Conservation (phyloP, 2,797 vertebrate genomes). For the Odontamblyopus lacepedii region DNA sequence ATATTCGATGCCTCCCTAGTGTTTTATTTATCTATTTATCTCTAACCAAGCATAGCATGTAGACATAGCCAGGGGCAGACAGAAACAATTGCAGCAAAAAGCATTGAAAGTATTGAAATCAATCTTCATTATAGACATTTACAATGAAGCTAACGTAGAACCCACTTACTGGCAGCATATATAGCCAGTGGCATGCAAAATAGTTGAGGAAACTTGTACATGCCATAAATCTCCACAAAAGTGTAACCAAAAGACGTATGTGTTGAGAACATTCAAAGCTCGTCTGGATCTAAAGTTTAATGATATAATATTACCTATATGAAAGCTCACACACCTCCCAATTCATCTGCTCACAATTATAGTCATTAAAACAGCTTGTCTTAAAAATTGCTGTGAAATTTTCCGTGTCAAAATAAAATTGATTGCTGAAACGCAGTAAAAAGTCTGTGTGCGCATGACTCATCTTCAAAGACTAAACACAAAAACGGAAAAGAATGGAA, state of each 20-base stretch:
- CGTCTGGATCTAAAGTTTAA: not conserved
- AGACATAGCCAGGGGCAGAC: not conserved
- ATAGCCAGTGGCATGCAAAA: not conserved
- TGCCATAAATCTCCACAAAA: conserved; percentile 1
- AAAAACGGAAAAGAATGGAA: conserved; percentile 20
- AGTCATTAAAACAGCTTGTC: conserved; percentile 6
- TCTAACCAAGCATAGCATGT: not conserved
- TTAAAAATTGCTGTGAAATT: conserved; percentile 7
- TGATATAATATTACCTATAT: conserved; percentile 7
- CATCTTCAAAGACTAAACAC: conserved; percentile 26
- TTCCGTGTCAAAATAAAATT: conserved; percentile 8
- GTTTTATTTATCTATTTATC: no score
- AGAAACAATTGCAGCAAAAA: not conserved
- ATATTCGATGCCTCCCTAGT: no score
- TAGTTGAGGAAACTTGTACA: not conserved
- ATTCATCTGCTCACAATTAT: conserved; percentile 13
- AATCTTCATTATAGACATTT: not conserved
- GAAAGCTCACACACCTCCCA: not conserved
- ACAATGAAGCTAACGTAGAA: not conserved
- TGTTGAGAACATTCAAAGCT: not conserved
- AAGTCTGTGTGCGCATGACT: conserved; percentile 15
- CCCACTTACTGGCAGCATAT: not conserved
- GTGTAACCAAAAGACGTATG: not conserved
- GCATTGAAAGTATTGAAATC: not conserved
- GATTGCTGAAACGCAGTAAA: conserved; percentile 25